A percentile compares a stretch with the other conserved stretches of the same genome.
phyloP scores from a whole-genome alignment of 1,140 invertebrate genomes.

The Thaumatotibia leucotreta region DNA sequence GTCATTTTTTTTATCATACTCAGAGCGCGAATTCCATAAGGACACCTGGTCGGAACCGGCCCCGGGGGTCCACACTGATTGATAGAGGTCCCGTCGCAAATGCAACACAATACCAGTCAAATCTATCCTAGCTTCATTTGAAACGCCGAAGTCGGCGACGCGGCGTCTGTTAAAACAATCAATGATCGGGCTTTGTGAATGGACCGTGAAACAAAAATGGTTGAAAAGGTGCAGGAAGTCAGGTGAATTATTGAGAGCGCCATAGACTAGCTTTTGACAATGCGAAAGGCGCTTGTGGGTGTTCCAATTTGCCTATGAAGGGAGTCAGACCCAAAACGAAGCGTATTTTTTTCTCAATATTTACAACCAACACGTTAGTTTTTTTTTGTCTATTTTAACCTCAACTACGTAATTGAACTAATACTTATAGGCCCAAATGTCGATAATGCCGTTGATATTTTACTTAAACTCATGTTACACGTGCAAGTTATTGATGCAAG shows the following conservation, averaged over 20 bases:
- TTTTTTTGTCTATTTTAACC: too few species aligned
- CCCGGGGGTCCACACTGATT: constrained; percentile 69
- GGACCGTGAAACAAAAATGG: constrained; percentile 63
- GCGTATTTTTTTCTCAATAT: not conserved
- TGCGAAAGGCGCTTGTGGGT: not conserved
- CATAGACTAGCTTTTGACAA: not conserved
- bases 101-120: constrained; percentile 58
- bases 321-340: not conserved
- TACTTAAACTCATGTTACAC: too few species aligned
- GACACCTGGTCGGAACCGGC: constrained; percentile 74
- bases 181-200: constrained; percentile 69
- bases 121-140: constrained; percentile 41
- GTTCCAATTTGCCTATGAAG: not conserved
- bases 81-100: constrained; percentile 61
- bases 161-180: constrained; percentile 74
- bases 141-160: constrained; percentile 59
- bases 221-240: constrained; percentile 49
- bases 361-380: not conserved
- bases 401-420: too few species aligned
- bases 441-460: too few species aligned
- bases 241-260: constrained; percentile 52
- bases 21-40: constrained; percentile 70
- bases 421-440: too few species aligned
- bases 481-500: too few species aligned
- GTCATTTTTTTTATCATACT: constrained; percentile 54